Base-by-base conservation (phyloP, 1,140 invertebrate species). In the Armadillidium nasatum region DNA sequence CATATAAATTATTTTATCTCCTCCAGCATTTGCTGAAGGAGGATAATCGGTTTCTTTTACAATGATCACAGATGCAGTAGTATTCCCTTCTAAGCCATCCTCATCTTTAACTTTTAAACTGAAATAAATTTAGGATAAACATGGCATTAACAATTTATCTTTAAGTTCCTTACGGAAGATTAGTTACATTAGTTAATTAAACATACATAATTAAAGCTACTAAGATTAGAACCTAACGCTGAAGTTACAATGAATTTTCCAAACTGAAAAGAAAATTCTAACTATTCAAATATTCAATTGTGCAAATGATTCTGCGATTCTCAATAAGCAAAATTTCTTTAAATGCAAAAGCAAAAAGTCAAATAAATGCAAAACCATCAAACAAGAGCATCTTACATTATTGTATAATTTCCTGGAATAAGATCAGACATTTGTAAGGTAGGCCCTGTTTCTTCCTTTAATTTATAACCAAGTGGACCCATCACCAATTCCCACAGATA, bases 401-500 rank as follows among this genome's bases (percentile, higher is more conserved):
- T 95, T 0, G 91, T 94, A 82, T 97, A 98, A 85, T 94, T 94
- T 75, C 96, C 95, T 7, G 94, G 91, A 71, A 91, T 83, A 46
- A 88, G 86, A 85, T 94, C 92, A 75, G 92, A 91, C 15, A 97
- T 84, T 80, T 93, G 91, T 22, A 96, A 85, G 2, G 94, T 94
- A n/a, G 92, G 90, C 1, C 90, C 90, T 78, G 93, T 91, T 66
- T 91, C 87, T 44, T 94, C 84, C 76, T 90, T 88, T 0, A 92
- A 90, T 82, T 94, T 90, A 85, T 94, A 95, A 60, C 92, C 91
- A 81, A 95, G 89, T 0, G 94, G 92, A 6, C 93, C 94, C 77
- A 91, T 90, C 22, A 94, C 91, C 15, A 95, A 86, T 84, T 97
- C 94, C 96, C 96, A 98, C 82, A 93, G 91, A 88, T 93, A 96